Base-by-base conservation (phyloP, 2,113 vertebrate species). In the Acrocephalus arundinaceus region DNA sequence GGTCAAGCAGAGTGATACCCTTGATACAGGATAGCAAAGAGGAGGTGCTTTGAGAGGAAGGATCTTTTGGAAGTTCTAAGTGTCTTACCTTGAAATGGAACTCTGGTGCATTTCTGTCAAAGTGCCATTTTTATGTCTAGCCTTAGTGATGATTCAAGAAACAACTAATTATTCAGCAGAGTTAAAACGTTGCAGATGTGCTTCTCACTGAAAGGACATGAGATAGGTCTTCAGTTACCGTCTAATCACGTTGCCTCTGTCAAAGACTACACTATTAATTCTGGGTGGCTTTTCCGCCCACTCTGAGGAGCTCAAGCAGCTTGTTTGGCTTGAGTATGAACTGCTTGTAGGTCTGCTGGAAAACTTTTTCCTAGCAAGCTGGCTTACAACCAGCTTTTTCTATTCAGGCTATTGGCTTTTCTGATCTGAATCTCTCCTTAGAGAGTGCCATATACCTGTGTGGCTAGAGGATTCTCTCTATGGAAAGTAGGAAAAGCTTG, bases 171-270 rank as follows among this genome's bases (percentile, higher is more conserved):
- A 46, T 35, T 84, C 33, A 33, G 15, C 37, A 77, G 39, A 75
- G 12, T 82, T 91, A 54, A 94, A 59, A 45, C 39, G 49, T 87
- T 94, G 57, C 74, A 92, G 94, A 82, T 94, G 89, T 93, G 49
- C 48, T 78, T 72, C 45, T 71, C 28, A 11, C 39, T 85, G 28
- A 28, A 21, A 91, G 77, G 70, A 85, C 11, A 0, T 28, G 41
- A 83, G 66, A 41, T 30, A n/a, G 30, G 71, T 68, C 74, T 93
- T 46, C 62, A 70, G n/a, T 51, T 3, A 3, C 48, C 2, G 0
- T 76, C 51, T 75, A 33, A 37, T 72, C 11, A 14, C 0, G 0
- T 33, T 82, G 23, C 66, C 78, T 91, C 37, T 4, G 0, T 73
- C 10, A 5, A 57, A 91, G 33, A 33, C 70, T 62, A 3, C 25